Base-by-base conservation (phyloP, 2,113 vertebrate species). In the Corapipo altera region DNA sequence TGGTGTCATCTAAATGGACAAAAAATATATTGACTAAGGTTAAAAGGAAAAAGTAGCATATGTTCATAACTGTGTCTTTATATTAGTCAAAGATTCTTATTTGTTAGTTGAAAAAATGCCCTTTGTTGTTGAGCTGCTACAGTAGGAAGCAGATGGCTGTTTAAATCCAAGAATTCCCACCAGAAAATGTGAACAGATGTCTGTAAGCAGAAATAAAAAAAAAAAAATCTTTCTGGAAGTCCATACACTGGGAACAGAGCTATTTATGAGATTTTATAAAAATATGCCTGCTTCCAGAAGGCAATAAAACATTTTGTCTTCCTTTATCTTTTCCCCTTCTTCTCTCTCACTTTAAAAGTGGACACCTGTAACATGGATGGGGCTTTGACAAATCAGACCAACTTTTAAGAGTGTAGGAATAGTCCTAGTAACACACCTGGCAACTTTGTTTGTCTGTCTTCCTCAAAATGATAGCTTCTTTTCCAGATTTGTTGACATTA, bases 151-250 rank as follows among this genome's bases (percentile, higher is more conserved):
- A 97, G 96, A 97, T 97, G 95, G 96, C 77, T 95, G 46, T 71
- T 92, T 91, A 95, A 95, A 93, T 96, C 95, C 89, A 91, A 96
- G 67, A 96, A 96, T 95, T 95, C 96, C 95, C 96, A 94, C 80
- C 88, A 97, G 95, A 48, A 96, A 94, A 85, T 88, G 64, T 72
- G 88, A 97, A 80, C 96, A 97, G 96, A 97, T 96, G 96, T 95
- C 91, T 89, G 52, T 73, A 95, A 96, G 90, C 72, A 96, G 84
- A 80, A 97, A 95, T 79, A 95, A 85, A 24, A 83, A 86, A 78
- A 73, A 73, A 95, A 69, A 88, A 35, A 12, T 4, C n/a, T 86
- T 93, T 94, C 67, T 71, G 8, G 65, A 75, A 91, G 85, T 84
- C 82, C 16, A 4, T 80, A 83, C 3, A 4, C 41, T 78, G 67